A percentile compares a stretch with the other conserved stretches of the same genome.
Conservation (phyloP, 2,113 vertebrate genomes). For the Lates calcarifer region DNA sequence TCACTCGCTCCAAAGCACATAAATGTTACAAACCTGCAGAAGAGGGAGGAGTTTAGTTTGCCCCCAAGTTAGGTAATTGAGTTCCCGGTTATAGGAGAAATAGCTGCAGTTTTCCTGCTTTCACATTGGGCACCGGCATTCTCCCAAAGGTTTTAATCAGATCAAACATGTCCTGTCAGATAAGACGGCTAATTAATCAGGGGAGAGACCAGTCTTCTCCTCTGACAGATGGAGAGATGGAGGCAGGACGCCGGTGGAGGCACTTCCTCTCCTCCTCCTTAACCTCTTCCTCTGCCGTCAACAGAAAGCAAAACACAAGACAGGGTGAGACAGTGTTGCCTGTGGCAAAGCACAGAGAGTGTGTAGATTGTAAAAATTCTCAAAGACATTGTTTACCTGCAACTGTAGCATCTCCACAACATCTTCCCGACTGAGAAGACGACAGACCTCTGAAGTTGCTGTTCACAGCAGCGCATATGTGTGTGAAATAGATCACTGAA, state of each 20-base stretch:
- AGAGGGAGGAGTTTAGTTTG: conserved; percentile 43
- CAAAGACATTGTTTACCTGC: conserved; percentile 47
- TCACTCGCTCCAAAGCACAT: conserved; percentile 13
- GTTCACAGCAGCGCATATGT: conserved; percentile 38
- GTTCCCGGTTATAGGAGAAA: conserved; percentile 66
- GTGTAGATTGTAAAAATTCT: conserved; percentile 52
- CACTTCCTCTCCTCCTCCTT: conserved; percentile 69
- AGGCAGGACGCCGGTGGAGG: conserved; percentile 55
- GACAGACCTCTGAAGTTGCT: conserved; percentile 39
- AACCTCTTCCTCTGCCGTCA: conserved; percentile 63
- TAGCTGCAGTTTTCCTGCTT: conserved; percentile 42
- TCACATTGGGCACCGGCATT: conserved; percentile 40
- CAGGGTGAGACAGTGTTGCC: conserved; percentile 44
- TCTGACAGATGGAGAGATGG: conserved; percentile 68
- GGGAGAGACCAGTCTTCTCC: conserved; percentile 62
- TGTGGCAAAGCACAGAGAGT: conserved; percentile 41
- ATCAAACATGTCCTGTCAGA: conserved; percentile 80
- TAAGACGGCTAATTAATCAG: conserved; percentile 81
- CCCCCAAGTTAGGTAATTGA: conserved; percentile 59
- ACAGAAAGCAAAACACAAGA: conserved; percentile 56
- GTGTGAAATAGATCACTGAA: conserved; percentile 30
- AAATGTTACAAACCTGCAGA: conserved; percentile 49
- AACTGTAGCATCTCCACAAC: conserved; percentile 43
- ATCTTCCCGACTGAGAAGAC: conserved; percentile 44
- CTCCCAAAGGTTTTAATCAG: conserved; percentile 77